Percentiles rank a stretch among this genome's conserved stretches.
These are phyloP conservation scores for Merops nubicus DNA, from an alignment of 2,113 vertebrate species.

Conservation along the genomic window DNA sequence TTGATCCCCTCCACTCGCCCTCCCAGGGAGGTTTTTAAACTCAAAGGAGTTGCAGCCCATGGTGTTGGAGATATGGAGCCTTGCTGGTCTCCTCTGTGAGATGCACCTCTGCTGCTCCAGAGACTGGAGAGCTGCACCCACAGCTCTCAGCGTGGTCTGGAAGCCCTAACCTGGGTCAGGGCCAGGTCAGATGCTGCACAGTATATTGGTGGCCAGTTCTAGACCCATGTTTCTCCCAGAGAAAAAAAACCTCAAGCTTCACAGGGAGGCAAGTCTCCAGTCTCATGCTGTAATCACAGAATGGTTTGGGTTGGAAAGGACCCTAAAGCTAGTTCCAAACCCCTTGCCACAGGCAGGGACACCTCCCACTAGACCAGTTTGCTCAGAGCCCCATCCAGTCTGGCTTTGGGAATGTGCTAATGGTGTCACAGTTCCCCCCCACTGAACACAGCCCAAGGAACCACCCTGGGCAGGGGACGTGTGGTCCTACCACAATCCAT, in stretches of 20 bases:
- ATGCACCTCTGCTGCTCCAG: neutral
- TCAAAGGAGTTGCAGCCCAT: neutral
- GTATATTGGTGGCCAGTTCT: rapidly evolving
- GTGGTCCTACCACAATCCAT: rapidly evolving
- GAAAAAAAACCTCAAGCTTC: neutral
- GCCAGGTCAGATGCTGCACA: neutral
- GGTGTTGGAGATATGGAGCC: neutral
- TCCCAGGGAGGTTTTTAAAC: neutral
- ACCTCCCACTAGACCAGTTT: neutral
- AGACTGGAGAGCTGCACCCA: neutral
- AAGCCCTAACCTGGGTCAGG: neutral
- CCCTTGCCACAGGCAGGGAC: neutral
- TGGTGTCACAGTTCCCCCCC: rapidly evolving
- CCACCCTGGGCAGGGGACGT: neutral
- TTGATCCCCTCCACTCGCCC: neutral
- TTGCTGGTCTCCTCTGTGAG: neutral
- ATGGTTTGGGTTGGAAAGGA: too few relatives aligned
- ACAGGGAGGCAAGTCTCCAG: neutral
- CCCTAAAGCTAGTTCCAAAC: too few relatives aligned
- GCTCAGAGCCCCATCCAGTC: neutral
- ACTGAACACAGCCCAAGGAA: neutral
- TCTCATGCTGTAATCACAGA: neutral
- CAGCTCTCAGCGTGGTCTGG: neutral
- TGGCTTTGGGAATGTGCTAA: neutral
- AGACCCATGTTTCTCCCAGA: neutral